These are phyloP conservation scores for Falco berigora DNA, from an alignment of 2,797 vertebrate species.

Conservation along the genomic window DNA sequence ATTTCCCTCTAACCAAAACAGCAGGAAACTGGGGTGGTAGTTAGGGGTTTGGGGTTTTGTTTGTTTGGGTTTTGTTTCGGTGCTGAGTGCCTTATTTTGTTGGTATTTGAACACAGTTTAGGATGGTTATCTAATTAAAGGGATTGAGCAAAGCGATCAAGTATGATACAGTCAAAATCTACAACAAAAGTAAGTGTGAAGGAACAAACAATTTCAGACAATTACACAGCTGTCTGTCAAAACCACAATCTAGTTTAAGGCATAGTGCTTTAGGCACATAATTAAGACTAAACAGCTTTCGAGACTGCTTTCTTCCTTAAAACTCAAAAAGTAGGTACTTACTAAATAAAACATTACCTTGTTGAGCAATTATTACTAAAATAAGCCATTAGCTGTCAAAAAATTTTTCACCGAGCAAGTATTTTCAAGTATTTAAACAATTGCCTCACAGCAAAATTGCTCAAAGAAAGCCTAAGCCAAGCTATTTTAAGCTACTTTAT, in stretches of 20 bases:
- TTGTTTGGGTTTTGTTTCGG: rapidly evolving
- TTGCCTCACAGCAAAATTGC: background rate
- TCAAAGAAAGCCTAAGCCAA: background rate
- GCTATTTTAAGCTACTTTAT: background rate
- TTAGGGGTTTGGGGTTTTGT: background rate
- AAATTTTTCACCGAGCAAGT: background rate
- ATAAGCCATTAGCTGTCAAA: background rate
- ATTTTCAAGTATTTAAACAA: conserved; percentile 17
- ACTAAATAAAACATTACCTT: conserved; percentile 3
- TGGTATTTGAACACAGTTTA: background rate
- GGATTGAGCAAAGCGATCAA: background rate
- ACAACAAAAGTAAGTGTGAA: background rate
- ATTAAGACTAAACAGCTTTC: background rate
- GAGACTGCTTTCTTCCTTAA: background rate
- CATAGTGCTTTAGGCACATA: background rate
- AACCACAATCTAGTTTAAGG: background rate
- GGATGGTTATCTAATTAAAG: background rate
- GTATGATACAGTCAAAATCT: background rate
- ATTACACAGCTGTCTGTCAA: background rate
- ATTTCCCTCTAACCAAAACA: background rate
- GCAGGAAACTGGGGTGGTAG: background rate
- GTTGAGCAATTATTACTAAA: conserved; percentile 1
- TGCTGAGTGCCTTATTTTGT: background rate
- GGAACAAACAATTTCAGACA: background rate
- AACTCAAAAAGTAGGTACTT: background rate